Percentiles rank a stretch among this genome's conserved stretches.
phyloP scores from a whole-genome alignment of 2,888 invertebrate species.

The Brachylomia viminalis region DNA sequence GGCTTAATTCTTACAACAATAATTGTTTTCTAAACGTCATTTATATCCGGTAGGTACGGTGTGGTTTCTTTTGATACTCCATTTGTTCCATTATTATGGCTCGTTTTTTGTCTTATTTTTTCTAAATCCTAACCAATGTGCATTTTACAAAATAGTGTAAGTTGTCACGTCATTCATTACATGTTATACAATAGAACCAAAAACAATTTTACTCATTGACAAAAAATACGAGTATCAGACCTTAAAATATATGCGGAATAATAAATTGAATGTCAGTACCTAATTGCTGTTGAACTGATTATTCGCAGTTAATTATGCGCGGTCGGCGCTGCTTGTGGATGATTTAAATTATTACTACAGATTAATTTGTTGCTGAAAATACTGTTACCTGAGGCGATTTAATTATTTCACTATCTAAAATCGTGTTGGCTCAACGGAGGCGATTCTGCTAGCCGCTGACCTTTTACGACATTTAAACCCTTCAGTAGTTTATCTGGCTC shows the following conservation, averaged over 20 bases:
- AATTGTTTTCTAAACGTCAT: constrained; percentile 75
- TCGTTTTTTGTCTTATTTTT: neutral
- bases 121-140: neutral
- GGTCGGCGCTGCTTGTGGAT: constrained; percentile 46
- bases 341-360: constrained; percentile 61
- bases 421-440: constrained; percentile 41
- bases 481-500: constrained; percentile 43
- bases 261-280: constrained; percentile 44
- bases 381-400: constrained; percentile 56
- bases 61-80: constrained; percentile 59
- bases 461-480: constrained; percentile 57
- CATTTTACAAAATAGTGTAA: neutral
- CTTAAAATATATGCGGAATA: constrained; percentile 24
- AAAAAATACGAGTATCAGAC: constrained; percentile 7
- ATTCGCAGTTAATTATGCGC: constrained; percentile 61
- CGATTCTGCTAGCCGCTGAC: constrained; percentile 44
- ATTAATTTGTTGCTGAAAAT: constrained; percentile 64
- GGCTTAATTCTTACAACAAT: constrained; percentile 68
- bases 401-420: constrained; percentile 61
- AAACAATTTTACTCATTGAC: neutral
- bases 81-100: constrained; percentile 23
- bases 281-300: constrained; percentile 54
- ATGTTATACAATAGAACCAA: neutral
- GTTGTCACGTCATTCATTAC: no score
- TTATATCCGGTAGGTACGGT: constrained; percentile 67